These are phyloP conservation scores for Agriopis leucophaearia DNA, from an alignment of 2,888 invertebrate species.

Conservation along the genomic window DNA sequence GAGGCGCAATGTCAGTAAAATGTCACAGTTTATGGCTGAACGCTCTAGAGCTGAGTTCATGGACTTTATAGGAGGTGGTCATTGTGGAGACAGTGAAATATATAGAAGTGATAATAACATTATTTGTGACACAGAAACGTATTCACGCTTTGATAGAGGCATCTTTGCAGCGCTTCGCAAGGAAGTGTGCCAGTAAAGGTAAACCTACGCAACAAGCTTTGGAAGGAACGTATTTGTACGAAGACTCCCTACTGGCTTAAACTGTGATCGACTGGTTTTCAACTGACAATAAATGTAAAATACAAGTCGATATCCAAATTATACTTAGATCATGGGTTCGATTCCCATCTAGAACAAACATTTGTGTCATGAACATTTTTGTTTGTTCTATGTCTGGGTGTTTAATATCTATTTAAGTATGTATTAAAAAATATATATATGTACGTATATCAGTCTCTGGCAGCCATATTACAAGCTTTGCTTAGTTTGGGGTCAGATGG, in stretches of 20 bases:
- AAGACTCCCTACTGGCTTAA: background rate
- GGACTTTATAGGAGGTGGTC: constrained; percentile 55
- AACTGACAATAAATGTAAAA: constrained; percentile 44
- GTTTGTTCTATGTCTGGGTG: too few relatives aligned
- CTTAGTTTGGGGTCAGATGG: too few relatives aligned
- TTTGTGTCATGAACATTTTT: too few relatives aligned
- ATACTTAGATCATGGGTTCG: too few relatives aligned
- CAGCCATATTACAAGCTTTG: too few relatives aligned
- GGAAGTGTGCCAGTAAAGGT: background rate
- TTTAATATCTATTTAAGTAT: too few relatives aligned
- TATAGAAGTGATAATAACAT: background rate
- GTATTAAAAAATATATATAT: too few relatives aligned
- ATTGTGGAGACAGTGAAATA: constrained; percentile 3
- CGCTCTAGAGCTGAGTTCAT: constrained; percentile 72
- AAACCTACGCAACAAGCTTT: background rate
- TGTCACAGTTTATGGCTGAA: constrained; percentile 76
- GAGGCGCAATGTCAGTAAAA: constrained; percentile 78
- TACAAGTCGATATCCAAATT: constrained; percentile 40
- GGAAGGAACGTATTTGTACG: background rate
- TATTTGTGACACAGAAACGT: background rate
- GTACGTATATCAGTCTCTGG: too few relatives aligned
- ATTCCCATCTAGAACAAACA: too few relatives aligned
- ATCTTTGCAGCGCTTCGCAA: background rate
- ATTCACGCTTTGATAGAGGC: background rate
- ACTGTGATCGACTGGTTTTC: constrained; percentile 39